These are phyloP conservation scores for Mactra quadrangularis DNA, from an alignment of 1,140 invertebrate species.

Conservation along the genomic window DNA sequence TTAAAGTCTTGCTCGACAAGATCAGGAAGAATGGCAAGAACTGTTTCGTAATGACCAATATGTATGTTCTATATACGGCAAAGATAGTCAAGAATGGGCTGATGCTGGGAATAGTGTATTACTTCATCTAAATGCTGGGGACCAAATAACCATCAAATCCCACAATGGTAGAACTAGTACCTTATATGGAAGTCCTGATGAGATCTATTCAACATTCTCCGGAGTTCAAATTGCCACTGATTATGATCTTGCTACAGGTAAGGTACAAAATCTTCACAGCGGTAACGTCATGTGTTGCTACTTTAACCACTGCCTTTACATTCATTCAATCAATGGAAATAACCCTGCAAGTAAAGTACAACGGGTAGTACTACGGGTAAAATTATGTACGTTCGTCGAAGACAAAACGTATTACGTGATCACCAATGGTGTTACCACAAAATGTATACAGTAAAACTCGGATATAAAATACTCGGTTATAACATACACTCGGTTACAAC, in stretches of 20 bases:
- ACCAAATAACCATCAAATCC: neutral
- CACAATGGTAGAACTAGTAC: neutral
- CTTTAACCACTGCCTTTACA: no score
- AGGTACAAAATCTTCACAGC: no score
- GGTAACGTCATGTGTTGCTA: no score
- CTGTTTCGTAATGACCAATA: conserved; percentile 28
- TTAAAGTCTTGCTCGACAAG: conserved; percentile 4
- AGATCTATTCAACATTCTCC: conserved; percentile 43
- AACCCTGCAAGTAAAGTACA: no score
- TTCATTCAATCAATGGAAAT: no score
- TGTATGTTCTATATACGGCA: conserved; percentile 33
- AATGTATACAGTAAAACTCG: no score
- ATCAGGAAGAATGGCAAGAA: conserved; percentile 21
- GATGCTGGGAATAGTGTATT: conserved; percentile 43
- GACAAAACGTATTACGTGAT: no score
- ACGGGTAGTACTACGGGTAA: no score
- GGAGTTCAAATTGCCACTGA: conserved; percentile 27
- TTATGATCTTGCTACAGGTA: neutral
- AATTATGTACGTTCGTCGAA: no score
- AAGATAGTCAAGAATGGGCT: conserved; percentile 33
- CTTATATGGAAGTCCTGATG: conserved; percentile 2
- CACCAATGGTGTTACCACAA: no score
- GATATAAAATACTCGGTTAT: no score
- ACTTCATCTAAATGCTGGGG: conserved; percentile 11
- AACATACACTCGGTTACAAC: no score